phyloP scores from a whole-genome alignment of 2,888 invertebrate species.

The Hirtodrosophila trivittata region DNA sequence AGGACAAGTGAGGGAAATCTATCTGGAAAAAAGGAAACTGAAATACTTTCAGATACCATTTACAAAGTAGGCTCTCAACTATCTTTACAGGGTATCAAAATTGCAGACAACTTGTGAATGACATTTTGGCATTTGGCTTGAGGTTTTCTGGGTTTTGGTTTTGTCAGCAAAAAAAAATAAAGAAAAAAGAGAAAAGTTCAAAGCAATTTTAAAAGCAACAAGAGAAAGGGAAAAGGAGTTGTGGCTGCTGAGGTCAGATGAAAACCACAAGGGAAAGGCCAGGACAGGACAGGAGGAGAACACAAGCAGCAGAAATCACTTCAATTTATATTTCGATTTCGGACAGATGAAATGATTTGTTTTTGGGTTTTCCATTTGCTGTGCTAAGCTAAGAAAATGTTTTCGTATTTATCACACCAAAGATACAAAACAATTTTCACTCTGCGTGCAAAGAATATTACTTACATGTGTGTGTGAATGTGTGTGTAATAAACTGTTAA shows the following conservation, averaged over 20 bases:
- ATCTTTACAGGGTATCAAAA: slow-evolving; percentile 5
- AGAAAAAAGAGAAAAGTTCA: slow-evolving; percentile 47
- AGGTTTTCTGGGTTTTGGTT: slow-evolving; percentile 31
- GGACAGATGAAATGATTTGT: slow-evolving; percentile 60
- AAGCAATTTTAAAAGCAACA: slow-evolving; percentile 69
- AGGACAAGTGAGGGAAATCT: too few relatives aligned
- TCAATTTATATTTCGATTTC: slow-evolving; percentile 77
- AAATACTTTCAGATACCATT: too few relatives aligned
- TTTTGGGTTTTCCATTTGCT: slow-evolving; percentile 21
- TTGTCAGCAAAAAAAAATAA: slow-evolving; percentile 28
- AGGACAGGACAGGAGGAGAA: slow-evolving; percentile 13
- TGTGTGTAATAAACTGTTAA: slow-evolving; percentile 36
- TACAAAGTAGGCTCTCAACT: too few relatives aligned
- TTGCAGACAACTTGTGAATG: slow-evolving; percentile 10
- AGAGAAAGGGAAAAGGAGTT: slow-evolving; percentile 32
- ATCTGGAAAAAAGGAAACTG: too few relatives aligned
- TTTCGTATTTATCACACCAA: slow-evolving; percentile 54
- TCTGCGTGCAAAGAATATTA: slow-evolving; percentile 40
- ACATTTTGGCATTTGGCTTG: slow-evolving; percentile 40
- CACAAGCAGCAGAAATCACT: slow-evolving; percentile 58
- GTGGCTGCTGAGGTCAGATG: slow-evolving; percentile 33
- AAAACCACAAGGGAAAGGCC: slow-evolving; percentile 38
- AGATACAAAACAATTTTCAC: slow-evolving; percentile 44
- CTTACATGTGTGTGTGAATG: slow-evolving; percentile 20
- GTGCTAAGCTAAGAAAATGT: slow-evolving; percentile 37